A percentile compares a stretch with the other conserved stretches of the same genome.
These are phyloP conservation scores for Lutjanus argentimaculatus DNA, from an alignment of 2,797 vertebrate species.

Conservation along the genomic window DNA sequence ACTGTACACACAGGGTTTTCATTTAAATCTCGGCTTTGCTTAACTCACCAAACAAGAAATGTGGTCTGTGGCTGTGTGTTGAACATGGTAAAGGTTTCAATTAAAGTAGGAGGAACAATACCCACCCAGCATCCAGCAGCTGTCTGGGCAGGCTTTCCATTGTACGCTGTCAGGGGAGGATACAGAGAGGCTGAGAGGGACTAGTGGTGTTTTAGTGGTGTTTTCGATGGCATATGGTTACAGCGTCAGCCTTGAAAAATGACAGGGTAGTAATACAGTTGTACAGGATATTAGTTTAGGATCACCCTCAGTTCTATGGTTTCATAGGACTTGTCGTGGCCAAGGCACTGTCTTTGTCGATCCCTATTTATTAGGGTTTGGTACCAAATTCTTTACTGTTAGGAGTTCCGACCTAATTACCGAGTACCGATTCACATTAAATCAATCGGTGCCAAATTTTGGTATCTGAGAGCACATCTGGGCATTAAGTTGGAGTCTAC, in stretches of 20 bases:
- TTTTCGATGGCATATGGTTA: conserved; percentile 64
- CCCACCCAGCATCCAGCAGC: conserved; percentile 71
- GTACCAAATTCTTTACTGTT: no score
- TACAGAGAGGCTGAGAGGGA: conserved; percentile 36
- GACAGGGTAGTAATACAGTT: conserved; percentile 59
- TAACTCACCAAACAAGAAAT: conserved; percentile 85
- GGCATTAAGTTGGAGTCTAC: no score
- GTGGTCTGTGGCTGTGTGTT: conserved; percentile 84
- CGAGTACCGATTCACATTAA: no score
- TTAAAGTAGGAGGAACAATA: conserved; percentile 82
- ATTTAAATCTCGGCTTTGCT: conserved; percentile 84
- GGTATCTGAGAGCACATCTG: no score
- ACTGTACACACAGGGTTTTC: conserved; percentile 78
- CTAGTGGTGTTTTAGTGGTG: conserved; percentile 52
- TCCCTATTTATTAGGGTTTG: conserved; percentile 10
- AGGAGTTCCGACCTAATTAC: no score
- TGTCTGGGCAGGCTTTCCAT: conserved; percentile 65
- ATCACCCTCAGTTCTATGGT: conserved; percentile 39
- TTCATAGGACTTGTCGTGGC: conserved; percentile 33
- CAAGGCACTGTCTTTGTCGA: conserved; percentile 36
- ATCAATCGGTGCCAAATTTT: no score
- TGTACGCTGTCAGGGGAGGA: conserved; percentile 41
- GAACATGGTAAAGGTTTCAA: conserved; percentile 84
- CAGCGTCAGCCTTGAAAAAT: conserved; percentile 55
- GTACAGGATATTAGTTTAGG: conserved; percentile 67